A percentile compares a stretch with the other conserved stretches of the same genome.
Conservation (phyloP, 2,797 vertebrate species). For the Alca torda region DNA sequence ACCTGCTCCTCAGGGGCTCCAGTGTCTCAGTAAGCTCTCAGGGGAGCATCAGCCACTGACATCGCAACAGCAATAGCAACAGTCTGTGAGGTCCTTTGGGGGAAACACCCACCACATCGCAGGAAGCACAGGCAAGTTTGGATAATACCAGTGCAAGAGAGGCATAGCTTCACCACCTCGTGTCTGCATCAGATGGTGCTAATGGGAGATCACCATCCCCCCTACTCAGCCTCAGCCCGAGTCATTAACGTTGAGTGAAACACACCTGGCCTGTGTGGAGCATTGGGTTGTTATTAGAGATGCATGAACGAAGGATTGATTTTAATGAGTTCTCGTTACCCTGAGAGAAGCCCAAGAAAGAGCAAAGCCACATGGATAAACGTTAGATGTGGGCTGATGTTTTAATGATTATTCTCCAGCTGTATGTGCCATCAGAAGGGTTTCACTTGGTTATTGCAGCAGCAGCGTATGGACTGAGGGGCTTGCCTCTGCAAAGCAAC, state of each 20-base stretch:
- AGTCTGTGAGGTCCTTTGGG: not conserved
- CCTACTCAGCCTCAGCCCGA: not conserved
- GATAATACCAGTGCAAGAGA: not conserved
- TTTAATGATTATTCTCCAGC: not conserved
- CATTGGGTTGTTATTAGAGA: not conserved
- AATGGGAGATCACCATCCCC: not conserved
- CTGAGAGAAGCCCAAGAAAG: not conserved
- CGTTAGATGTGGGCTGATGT: not conserved
- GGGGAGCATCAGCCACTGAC: no score
- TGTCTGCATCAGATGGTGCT: not conserved
- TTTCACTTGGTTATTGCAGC: fast-evolving
- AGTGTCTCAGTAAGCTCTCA: not conserved
- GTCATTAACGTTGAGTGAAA: not conserved
- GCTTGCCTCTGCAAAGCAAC: not conserved
- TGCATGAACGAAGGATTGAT: not conserved
- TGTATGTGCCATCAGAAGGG: not conserved
- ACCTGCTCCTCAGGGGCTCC: not conserved
- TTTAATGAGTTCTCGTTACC: not conserved
- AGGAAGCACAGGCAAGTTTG: not conserved
- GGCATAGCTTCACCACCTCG: fast-evolving
- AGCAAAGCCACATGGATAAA: not conserved
- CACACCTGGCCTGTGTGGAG: not conserved
- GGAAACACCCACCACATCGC: fast-evolving
- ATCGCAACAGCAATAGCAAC: not conserved
- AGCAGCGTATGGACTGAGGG: fast-evolving